Conservation (phyloP, 2,113 vertebrate species). For the Bubo bubo region DNA sequence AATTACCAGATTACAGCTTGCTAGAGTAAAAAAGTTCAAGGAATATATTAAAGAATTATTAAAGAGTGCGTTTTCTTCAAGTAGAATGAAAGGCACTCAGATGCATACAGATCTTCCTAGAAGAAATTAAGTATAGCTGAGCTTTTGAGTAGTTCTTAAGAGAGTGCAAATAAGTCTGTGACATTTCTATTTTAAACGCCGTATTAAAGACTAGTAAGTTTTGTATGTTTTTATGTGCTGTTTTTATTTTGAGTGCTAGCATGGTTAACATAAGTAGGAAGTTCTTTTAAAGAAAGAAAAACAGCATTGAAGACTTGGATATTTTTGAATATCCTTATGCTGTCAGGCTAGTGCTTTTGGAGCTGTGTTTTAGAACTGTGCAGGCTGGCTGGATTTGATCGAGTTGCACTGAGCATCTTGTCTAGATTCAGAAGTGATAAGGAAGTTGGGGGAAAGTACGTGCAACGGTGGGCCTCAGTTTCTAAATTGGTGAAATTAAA, state of each 20-base stretch:
- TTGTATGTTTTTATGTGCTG: background rate
- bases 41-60: background rate
- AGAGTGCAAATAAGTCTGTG: background rate
- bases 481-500: background rate
- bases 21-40: background rate
- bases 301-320: background rate
- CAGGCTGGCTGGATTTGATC: background rate
- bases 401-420: background rate
- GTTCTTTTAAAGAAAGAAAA: background rate
- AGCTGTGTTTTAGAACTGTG: background rate
- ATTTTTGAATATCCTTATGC: accelerated
- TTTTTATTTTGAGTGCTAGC: background rate
- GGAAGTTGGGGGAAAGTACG: background rate
- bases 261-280: background rate
- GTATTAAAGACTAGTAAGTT: background rate
- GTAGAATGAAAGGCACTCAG: background rate
- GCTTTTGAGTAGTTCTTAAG: background rate
- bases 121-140: background rate
- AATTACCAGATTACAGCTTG: background rate
- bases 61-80: background rate
- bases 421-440: background rate
- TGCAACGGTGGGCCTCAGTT: background rate
- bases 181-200: background rate
- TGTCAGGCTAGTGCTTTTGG: background rate
- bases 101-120: background rate